Percentiles rank a stretch among this genome's conserved stretches.
phyloP scores from a whole-genome alignment of 2,888 invertebrate genomes.

The Zele albiditarsus region DNA sequence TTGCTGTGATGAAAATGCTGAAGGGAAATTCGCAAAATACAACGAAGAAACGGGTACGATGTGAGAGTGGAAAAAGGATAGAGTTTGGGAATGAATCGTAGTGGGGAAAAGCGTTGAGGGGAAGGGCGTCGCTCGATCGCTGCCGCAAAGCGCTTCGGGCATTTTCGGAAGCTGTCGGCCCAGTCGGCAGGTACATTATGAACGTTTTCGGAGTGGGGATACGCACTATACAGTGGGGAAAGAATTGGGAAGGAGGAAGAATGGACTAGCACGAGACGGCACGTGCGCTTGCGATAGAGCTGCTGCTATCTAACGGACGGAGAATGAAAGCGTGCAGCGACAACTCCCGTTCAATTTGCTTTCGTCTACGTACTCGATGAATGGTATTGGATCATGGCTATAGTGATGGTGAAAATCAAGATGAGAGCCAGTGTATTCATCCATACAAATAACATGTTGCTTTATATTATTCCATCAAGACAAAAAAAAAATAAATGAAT shows the following conservation, averaged over 20 bases:
- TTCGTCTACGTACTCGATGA: conserved; percentile 38
- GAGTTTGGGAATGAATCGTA: background rate
- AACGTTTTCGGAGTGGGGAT: conserved; percentile 8
- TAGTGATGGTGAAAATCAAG: background rate
- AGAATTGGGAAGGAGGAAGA: background rate
- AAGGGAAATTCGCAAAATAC: background rate
- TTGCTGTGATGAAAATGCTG: background rate
- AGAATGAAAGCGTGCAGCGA: conserved; percentile 7
- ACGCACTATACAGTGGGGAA: background rate
- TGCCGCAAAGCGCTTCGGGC: conserved; percentile 57
- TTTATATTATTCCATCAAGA: background rate
- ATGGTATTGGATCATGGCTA: conserved; percentile 24
- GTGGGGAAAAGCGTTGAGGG: conserved; percentile 41
- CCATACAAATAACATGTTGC: background rate
- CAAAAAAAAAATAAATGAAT: too few relatives aligned
- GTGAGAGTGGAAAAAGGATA: background rate
- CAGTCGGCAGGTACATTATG: conserved; percentile 54
- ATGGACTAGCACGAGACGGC: conserved; percentile 35
- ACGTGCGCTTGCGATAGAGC: conserved; percentile 53
- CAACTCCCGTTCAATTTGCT: conserved; percentile 35
- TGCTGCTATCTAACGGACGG: conserved; percentile 59
- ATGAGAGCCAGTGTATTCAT: background rate
- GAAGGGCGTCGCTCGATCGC: conserved; percentile 61
- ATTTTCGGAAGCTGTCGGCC: conserved; percentile 55
- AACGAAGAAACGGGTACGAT: background rate